Percentiles rank a stretch among this genome's conserved stretches.
Conservation (phyloP, 2,113 vertebrate genomes). For the Actinemys pallida region DNA sequence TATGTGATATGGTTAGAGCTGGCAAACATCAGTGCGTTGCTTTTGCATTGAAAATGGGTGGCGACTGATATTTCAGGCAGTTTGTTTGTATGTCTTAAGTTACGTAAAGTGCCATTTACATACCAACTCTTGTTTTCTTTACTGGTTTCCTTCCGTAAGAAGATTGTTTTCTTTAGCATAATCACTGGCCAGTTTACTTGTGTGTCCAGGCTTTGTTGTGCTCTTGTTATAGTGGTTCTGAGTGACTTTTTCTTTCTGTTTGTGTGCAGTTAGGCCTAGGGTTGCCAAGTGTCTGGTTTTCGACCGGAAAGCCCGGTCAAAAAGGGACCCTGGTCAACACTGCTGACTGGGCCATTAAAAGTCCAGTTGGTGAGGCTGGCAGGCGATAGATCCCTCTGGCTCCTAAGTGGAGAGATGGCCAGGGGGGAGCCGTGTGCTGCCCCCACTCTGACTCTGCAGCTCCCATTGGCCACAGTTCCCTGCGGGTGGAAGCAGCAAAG, state of each 20-base stretch:
- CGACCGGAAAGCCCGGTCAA: too few relatives aligned
- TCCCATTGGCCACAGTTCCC: too few relatives aligned
- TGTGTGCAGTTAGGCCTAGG: background rate
- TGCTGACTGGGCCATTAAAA: too few relatives aligned
- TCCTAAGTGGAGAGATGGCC: too few relatives aligned
- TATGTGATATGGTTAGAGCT: background rate
- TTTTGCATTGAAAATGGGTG: background rate
- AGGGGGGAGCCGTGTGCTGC: too few relatives aligned
- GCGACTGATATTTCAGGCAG: background rate
- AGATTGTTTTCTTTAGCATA: background rate
- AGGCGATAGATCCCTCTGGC: too few relatives aligned
- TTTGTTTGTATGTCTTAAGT: constrained; percentile 1
- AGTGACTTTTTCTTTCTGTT: background rate
- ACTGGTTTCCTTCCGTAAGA: constrained; percentile 1
- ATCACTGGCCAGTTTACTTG: background rate
- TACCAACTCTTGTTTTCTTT: background rate
- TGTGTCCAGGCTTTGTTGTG: fast-evolving
- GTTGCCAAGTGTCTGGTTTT: too few relatives aligned
- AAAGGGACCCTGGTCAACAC: too few relatives aligned
- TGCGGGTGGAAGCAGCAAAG: too few relatives aligned
- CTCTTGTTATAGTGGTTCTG: background rate
- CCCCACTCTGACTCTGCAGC: too few relatives aligned
- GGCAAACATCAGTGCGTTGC: constrained; percentile 3
- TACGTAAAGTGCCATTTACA: fast-evolving
- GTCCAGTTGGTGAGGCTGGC: too few relatives aligned